Evolutionary conservation across 2,113 vertebrate species (phyloP), one percentile per base, ranked within the genome.

Genomic region (Oplegnathus fasciatus): DNA sequence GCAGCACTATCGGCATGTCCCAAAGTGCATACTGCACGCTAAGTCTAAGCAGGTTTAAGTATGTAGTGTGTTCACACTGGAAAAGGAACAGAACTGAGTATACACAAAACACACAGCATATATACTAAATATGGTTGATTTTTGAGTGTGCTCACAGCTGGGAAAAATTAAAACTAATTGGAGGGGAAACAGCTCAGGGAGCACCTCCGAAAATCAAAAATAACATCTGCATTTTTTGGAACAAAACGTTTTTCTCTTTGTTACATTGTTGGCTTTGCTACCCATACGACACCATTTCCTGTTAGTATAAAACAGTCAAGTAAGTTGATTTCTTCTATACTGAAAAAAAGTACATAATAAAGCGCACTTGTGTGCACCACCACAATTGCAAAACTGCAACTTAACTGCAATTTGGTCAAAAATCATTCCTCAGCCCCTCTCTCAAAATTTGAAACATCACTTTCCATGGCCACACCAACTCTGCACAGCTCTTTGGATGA

Each of bases 401-500:
- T 55, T 44, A 70, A 65, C 24, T 48, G 18, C 24, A 46, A 44
- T 42, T 61, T n/a, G 69, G 75, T 69, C 46, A 78, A 17, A 64
- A 78, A 34, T 60, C 60, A 48, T 62, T 82, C 30, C 46, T 42
- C 24, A 72, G 22, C 26, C n/a, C 24, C 18, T 42, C 77, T 68
- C 32, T 71, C 34, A 1, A 52, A 58, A 70, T 86, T 30, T 44
- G 11, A 71, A 80, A 79, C 60, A 62, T 46, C 17, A 32, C 22
- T 69, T 34, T 69, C 15, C n/a, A 28, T 13, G 20, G 68, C 73
- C 20, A 15, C 57, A 42, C 57, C 34, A 37, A 68, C 57, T 69
- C 55, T 55, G 54, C 68, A 78, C 48, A 58, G 60, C 65, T 52
- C 40, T 58, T 44, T 58, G 58, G 52, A 55, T 80, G 42, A 60